These are phyloP conservation scores for Eulemur rubriventer DNA, from an alignment of 2,797 vertebrate species.

Conservation along the genomic window DNA sequence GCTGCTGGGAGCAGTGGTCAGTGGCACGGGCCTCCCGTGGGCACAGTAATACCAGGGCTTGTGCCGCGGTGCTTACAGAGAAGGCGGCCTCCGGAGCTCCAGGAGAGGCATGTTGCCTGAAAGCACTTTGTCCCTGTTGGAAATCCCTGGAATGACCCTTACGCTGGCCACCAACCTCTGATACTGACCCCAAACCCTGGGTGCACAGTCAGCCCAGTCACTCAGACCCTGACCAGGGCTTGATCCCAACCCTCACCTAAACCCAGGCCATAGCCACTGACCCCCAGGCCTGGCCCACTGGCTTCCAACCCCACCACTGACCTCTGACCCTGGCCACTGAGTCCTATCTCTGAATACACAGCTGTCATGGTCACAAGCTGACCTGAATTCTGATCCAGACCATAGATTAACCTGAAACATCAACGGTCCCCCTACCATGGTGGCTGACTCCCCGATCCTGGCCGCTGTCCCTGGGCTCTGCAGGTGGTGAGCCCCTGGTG, in stretches of 20 bases:
- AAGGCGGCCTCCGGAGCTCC: neutral
- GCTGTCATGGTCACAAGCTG: neutral
- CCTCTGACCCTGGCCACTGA: neutral
- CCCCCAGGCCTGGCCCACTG: neutral
- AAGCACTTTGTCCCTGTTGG: neutral
- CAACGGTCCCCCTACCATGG: neutral
- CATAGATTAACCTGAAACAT: neutral
- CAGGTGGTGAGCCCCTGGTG: neutral
- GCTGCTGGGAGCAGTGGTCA: neutral
- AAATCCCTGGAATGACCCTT: neutral
- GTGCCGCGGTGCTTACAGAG: neutral
- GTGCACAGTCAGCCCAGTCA: neutral
- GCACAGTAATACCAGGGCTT: neutral
- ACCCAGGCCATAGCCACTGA: neutral
- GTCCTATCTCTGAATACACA: neutral
- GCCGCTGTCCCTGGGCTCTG: neutral
- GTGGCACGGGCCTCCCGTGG: rapidly evolving
- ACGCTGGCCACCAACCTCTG: neutral
- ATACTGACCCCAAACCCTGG: neutral
- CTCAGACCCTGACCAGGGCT: neutral
- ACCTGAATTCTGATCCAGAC: neutral
- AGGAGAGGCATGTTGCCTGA: neutral
- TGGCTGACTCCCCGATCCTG: rapidly evolving
- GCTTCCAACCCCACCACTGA: neutral
- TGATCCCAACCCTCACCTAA: neutral